Conservation (phyloP, 2,113 vertebrate species). For the Epinephelus cyanopodus region DNA sequence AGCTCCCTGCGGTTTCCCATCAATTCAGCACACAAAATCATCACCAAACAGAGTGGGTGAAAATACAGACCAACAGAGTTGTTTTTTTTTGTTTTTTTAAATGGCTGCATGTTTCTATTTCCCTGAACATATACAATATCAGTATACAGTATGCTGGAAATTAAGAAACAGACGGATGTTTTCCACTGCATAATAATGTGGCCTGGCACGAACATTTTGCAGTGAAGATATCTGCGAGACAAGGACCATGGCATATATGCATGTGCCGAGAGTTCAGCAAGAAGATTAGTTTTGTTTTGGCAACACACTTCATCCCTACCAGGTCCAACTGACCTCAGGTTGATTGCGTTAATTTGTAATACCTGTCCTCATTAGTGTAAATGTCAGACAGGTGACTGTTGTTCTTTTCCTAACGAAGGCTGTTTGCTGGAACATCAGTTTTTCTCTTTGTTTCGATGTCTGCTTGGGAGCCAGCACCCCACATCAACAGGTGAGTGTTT, state of each 20-base stretch:
- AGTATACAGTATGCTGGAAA: constrained; percentile 19
- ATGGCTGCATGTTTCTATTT: constrained; percentile 23
- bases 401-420: not conserved
- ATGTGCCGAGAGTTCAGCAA: no score
- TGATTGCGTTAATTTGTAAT: constrained; percentile 4
- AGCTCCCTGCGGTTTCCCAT: constrained; percentile 64
- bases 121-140: constrained; percentile 18
- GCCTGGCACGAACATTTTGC: not conserved
- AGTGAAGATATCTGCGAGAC: not conserved
- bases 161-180: constrained; percentile 34
- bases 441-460: not conserved
- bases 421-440: not conserved
- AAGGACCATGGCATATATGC: no score
- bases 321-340: not conserved
- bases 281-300: not conserved
- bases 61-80: constrained; percentile 13
- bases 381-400: not conserved
- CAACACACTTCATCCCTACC: constrained; percentile 6
- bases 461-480: not conserved
- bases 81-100: not conserved
- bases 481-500: not conserved
- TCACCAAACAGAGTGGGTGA: constrained; percentile 29
- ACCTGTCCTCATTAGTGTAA: not conserved
- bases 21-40: constrained; percentile 53
- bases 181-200: not conserved